Base-by-base conservation (phyloP, 2,888 invertebrate genomes). In the Lithophane ornitopus region DNA sequence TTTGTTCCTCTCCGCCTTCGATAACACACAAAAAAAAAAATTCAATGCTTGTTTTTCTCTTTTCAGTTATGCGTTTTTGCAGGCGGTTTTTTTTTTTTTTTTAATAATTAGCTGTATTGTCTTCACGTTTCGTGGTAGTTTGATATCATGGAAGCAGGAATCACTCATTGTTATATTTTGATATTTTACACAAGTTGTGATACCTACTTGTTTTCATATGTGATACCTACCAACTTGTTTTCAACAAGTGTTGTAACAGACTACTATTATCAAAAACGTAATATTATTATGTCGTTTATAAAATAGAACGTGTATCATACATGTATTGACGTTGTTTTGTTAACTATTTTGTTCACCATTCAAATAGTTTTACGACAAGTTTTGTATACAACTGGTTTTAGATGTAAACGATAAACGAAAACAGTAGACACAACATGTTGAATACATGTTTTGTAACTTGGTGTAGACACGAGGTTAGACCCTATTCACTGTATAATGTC, bases 51-150 rank as follows among this genome's bases (percentile, higher is more conserved):
- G n/a, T n/a, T n/a, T n/a, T n/a, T n/a, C n/a, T n/a, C n/a, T n/a
- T n/a, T n/a, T n/a, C n/a, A n/a, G n/a, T n/a, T n/a, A n/a, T n/a
- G n/a, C n/a, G 16, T 46, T 46, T 16, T 16, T 44, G 14, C 46
- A 46, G 44, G 16, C 6, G 16, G 46, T 0, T 19, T 49, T 49
- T 19, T 49, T 19, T 0, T 49, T 19, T 46, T 46, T 46, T 46
- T 46, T 0, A 19, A 19, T 19, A 49, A 19, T 49, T 49, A 19
- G 19, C 14, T 46, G 16, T 7, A 46, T 7, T 62, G 70, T 26
- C 49, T 71, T 59, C 11, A 34, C 11, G 78, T 19, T 44, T 52
- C n/a, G 22, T 3, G 26, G 16, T 76, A 63, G 4, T 26, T 63
- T 26, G 12, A 39, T n/a, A 41, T 46, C 1, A 16, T 16, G 22